Evolutionary conservation across 1,140 invertebrate genomes (phyloP), one percentile per base, ranked within the genome.

Genomic region (Microplitis mediator): DNA sequence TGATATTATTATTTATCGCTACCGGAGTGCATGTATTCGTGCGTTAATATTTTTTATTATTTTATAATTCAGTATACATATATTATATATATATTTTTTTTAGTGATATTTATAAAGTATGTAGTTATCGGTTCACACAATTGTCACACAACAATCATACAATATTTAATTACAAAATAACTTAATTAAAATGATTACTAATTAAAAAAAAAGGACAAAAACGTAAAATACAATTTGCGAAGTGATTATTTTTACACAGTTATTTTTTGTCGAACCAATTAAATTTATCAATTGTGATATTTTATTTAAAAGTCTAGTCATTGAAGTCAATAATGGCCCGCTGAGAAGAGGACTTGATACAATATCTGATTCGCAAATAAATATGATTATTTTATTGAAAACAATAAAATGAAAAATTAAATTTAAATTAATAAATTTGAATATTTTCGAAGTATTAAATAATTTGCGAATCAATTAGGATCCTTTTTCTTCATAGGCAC

Each of bases 321-420:
- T 79, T 82, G 80, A 81, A 79, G 11, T 5, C 13, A 78, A 84
- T 80, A 86, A 86, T 87, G 84, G 85, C 83, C 84, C 84, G 84
- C 77, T 79, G 84, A 85, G 84, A 83, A 85, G 81, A 84, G 83
- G 81, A 82, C 80, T 81, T 82, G 23, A 23, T 23, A 76, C 14
- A 79, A 77, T 70, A 77, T 73, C 69, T 80, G 82, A 81, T 84
- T 85, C 82, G 80, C 80, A 83, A 84, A 84, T 84, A 80, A 67
- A 75, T 78, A 74, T 75, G 72, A 74, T 76, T 76, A 60, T 66
- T 75, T 60, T 52, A 23, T 54, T 35, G 16, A 50, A 31, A 13
- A 16, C 13, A 4, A 6, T 63, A 71, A 32, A 23, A 13, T 8
- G 52, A 31, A 67, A 52, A 67, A 67, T 13, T 52, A 69, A 70